Base-by-base conservation (phyloP, 2,888 invertebrate genomes). In the Rotaria socialis region DNA sequence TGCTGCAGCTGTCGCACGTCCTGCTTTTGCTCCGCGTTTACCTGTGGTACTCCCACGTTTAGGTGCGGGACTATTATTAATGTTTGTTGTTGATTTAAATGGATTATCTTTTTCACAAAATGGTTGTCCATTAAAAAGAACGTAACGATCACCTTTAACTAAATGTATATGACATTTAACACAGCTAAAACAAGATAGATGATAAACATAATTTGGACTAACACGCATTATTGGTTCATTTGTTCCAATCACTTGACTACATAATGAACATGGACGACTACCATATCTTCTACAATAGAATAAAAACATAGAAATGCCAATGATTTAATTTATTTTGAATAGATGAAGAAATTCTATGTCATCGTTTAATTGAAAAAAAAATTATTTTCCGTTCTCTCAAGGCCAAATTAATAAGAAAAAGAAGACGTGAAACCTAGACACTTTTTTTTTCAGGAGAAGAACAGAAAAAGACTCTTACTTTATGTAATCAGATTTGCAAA, bases 21-120 rank as follows among this genome's bases (percentile, higher is more conserved):
- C 67, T 19, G 67, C 35, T 67, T 67, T 67, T 19, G 67, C 67
- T 41, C 67, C 67, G 35, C 67, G 67, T 67, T 67, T 67, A 35
- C 35, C 16, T 8, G 67, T 67, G 0, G 67, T 67, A 67, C 35
- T 19, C 16, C 67, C 67, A 19, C 67, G 67, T 35, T 67, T 67
- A 7, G 67, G 35, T 19, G 16, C 27, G 0, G 56, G 24, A 56
- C 24, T 56, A 56, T 35, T 19, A 27, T 35, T 35, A 35, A 19
- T 67, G 35, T 67, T 56, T 67, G 35, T 35, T 67, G 67, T 35
- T 19, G 67, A 67, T 67, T 67, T 67, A 35, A 67, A 16, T 35
- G 86, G 86, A 85, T 86, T 86, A 52, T 86, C 86, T 86, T 86
- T 86, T 85, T 86, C 86, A 58, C 86, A 86, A 86, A 85, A 86